These are phyloP conservation scores for Eufriesea mexicana DNA, from an alignment of 1,140 invertebrate species.

Conservation along the genomic window DNA sequence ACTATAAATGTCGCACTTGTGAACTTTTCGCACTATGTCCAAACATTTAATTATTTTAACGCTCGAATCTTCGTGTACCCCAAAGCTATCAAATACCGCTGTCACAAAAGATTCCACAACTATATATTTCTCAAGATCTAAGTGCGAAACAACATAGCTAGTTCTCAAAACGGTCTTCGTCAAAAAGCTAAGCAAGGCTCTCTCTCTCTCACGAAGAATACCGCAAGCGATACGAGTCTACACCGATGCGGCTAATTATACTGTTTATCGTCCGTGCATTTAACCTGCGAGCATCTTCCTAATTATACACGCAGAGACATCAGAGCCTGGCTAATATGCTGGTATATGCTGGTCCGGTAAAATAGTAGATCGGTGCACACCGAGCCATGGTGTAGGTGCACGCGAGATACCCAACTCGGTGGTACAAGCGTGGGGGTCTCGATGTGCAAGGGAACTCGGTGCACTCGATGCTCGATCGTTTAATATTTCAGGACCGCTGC, in stretches of 20 bases:
- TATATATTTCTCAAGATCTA: too few relatives aligned
- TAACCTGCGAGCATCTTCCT: conserved; percentile 28
- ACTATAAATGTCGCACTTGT: too few relatives aligned
- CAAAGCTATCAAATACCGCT: too few relatives aligned
- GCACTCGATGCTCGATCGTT: conserved; percentile 63
- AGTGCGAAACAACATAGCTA: too few relatives aligned
- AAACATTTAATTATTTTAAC: too few relatives aligned
- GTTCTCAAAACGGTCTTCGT: too few relatives aligned
- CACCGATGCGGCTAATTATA: conserved; percentile 71
- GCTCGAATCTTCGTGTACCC: too few relatives aligned
- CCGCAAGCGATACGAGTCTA: conserved; percentile 64
- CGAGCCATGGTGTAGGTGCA: not conserved
- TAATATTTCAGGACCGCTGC: conserved; percentile 76
- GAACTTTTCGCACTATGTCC: too few relatives aligned
- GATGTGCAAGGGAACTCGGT: not conserved
- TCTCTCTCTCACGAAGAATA: conserved; percentile 17
- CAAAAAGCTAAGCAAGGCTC: too few relatives aligned
- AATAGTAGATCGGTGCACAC: conserved; percentile 37
- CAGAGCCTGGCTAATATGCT: conserved; percentile 56
- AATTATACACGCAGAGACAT: conserved; percentile 24
- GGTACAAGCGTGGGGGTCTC: not conserved
- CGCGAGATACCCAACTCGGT: not conserved
- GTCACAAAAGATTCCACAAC: too few relatives aligned
- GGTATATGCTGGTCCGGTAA: conserved; percentile 46
- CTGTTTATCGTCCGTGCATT: conserved; percentile 68